Percentiles rank a stretch among this genome's conserved stretches.
Evolutionary conservation across 1,140 invertebrate species (phyloP).

Genomic region (Galleria mellonella): DNA sequence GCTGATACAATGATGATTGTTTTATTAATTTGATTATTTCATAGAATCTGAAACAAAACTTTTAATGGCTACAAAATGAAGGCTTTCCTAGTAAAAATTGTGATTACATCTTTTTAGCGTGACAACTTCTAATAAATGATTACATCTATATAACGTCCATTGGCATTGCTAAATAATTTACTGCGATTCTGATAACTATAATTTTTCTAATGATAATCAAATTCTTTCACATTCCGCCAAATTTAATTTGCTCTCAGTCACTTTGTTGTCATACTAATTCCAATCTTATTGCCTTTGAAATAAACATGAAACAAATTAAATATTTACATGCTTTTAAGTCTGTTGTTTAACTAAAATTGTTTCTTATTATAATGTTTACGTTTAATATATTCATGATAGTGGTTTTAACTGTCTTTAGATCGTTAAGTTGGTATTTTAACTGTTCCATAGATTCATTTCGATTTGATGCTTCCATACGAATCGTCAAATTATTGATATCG

Average conservation of each 20-base stretch:
- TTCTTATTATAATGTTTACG: slow-evolving; percentile 32
- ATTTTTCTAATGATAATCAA: slow-evolving; percentile 12
- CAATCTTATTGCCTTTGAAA: background rate
- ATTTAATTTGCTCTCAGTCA: background rate
- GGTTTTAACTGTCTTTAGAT: slow-evolving; percentile 40
- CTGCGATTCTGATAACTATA: slow-evolving; percentile 1
- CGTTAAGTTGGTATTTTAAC: slow-evolving; percentile 35
- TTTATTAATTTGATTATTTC: too few relatives aligned
- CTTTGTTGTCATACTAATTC: slow-evolving; percentile 1
- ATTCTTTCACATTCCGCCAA: slow-evolving; percentile 7
- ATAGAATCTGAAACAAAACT: too few relatives aligned
- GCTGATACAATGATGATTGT: too few relatives aligned
- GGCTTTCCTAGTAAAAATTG: slow-evolving; percentile 1
- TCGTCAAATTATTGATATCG: slow-evolving; percentile 41
- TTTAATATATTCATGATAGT: slow-evolving; percentile 60
- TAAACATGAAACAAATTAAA: slow-evolving; percentile 1
- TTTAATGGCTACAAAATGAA: background rate
- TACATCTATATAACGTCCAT: slow-evolving; percentile 5
- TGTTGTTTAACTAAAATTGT: slow-evolving; percentile 25
- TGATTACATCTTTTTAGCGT: slow-evolving; percentile 3
- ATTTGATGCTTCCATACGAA: slow-evolving; percentile 38
- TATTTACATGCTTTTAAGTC: background rate
- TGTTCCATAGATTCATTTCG: slow-evolving; percentile 33
- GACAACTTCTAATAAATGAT: slow-evolving; percentile 9
- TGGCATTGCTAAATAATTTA: slow-evolving; percentile 9